Evolutionary conservation across 2,113 vertebrate genomes (phyloP), one percentile per base, ranked within the genome.

Genomic region (Agapornis roseicollis): DNA sequence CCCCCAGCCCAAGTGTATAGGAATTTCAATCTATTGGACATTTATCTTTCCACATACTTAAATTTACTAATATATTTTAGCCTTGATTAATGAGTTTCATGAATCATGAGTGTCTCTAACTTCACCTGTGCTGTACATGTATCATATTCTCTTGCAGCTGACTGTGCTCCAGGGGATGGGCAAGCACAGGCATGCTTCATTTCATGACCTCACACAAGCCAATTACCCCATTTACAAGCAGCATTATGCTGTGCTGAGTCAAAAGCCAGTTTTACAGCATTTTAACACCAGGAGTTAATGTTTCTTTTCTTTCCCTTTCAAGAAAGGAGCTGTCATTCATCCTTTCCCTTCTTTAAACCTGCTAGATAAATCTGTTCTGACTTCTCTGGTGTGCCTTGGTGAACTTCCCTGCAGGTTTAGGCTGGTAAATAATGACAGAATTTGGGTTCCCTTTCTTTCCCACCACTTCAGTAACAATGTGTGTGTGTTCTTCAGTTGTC

Each of bases 251-350:
- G 73, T 91, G 91, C 90, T 81, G 89, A 95, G 88, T 96, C 93
- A 92, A 90, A 96, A 91, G 88, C 95, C 94, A 96, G 94, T 94
- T 96, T 94, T 94, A 96, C 94, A 94, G 83, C 94, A 89, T 96
- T 97, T 94, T 96, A 93, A 96, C 96, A 97, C 95, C 83, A 92
- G 85, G 84, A 94, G 89, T 92, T 95, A 96, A 96, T 96, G 91
- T 92, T 90, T 93, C 89, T 93, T 95, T 94, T 90, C 80, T 92
- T 95, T 47, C 84, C 46, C 52, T 78, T 83, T 89, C 56, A 89
- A 94, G 90, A 90, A 92, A 78, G 52, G 61, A 81, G 94, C 89
- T 93, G 87, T 95, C 92, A 93, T 24, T 96, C 90, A 96, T 73
- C 55, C 80, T 77, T 79, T 55, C 35, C 37, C 64, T 81, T 73